These are phyloP conservation scores for Drosophila buzzatii DNA, from an alignment of 2,888 invertebrate species.

Conservation along the genomic window DNA sequence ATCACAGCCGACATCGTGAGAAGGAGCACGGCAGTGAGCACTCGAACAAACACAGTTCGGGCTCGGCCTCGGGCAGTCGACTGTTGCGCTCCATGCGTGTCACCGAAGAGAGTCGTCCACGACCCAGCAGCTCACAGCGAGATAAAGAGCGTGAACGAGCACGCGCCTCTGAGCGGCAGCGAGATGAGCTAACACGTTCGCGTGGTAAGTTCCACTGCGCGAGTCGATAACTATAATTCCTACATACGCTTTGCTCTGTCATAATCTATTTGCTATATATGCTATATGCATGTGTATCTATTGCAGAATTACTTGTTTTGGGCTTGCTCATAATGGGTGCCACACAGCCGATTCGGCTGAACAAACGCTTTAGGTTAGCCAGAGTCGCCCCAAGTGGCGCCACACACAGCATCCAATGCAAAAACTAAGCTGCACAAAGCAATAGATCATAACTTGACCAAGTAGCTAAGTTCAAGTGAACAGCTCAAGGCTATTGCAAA, in stretches of 20 bases:
- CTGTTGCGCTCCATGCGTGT: slow-evolving; percentile 66
- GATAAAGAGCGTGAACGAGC: slow-evolving; percentile 47
- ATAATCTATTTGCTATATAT: slow-evolving; percentile 31
- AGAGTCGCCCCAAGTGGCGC: slow-evolving; percentile 11
- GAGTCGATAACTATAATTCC: background rate
- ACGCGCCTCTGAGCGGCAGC: slow-evolving; percentile 48
- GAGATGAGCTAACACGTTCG: slow-evolving; percentile 34
- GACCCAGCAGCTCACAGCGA: slow-evolving; percentile 54
- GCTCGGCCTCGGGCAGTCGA: slow-evolving; percentile 39
- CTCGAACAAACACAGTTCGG: slow-evolving; percentile 45
- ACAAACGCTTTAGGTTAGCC: slow-evolving; percentile 80
- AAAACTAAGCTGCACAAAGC: slow-evolving; percentile 37
- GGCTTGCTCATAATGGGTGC: slow-evolving; percentile 83
- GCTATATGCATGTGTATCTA: slow-evolving; percentile 16
- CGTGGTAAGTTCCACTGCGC: slow-evolving; percentile 63
- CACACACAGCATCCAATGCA: slow-evolving; percentile 1
- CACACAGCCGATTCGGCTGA: slow-evolving; percentile 78
- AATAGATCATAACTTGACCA: slow-evolving; percentile 38
- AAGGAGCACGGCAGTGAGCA: slow-evolving; percentile 47
- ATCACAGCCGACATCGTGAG: slow-evolving; percentile 74
- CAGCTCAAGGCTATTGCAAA: slow-evolving; percentile 36
- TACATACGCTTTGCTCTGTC: background rate
- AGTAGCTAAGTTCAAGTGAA: slow-evolving; percentile 10
- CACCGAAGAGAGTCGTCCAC: slow-evolving; percentile 60
- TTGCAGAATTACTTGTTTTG: slow-evolving; percentile 82